Conservation (phyloP, 2,888 invertebrate genomes). For the Drosophila sordidula region DNA sequence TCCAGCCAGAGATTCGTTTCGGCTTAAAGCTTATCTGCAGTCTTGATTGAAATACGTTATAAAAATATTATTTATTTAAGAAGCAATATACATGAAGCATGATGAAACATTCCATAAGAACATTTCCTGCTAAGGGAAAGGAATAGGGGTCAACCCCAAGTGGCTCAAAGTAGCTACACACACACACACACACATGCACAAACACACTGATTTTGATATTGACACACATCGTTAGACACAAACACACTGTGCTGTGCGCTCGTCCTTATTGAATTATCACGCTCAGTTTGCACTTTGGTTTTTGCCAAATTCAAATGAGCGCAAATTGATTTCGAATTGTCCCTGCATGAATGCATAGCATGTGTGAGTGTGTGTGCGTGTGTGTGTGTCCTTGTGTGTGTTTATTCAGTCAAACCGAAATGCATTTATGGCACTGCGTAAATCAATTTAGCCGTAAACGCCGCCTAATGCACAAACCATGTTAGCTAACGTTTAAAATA, state of each 20-base stretch:
- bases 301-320: conserved; percentile 63
- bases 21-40: too few species aligned
- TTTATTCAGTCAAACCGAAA: conserved; percentile 23
- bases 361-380: conserved; percentile 9
- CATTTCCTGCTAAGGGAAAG: too few species aligned
- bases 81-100: too few species aligned
- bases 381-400: conserved; percentile 3
- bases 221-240: conserved; percentile 17
- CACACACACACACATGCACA: conserved; percentile 2
- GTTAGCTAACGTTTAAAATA: conserved; percentile 31
- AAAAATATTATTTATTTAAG: too few species aligned
- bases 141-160: not conserved
- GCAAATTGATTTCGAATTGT: conserved; percentile 71
- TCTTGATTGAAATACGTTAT: too few species aligned
- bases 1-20: too few species aligned
- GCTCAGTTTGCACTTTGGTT: conserved; percentile 71
- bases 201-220: not conserved
- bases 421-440: conserved; percentile 37
- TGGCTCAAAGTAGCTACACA: not conserved
- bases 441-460: conserved; percentile 55
- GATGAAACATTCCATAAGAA: too few species aligned
- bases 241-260: conserved; percentile 42
- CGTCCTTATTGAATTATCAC: conserved; percentile 69
- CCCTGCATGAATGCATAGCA: conserved; percentile 41
- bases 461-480: conserved; percentile 51